These are phyloP conservation scores for Chironomus tepperi DNA, from an alignment of 1,140 invertebrate species.

Conservation along the genomic window DNA sequence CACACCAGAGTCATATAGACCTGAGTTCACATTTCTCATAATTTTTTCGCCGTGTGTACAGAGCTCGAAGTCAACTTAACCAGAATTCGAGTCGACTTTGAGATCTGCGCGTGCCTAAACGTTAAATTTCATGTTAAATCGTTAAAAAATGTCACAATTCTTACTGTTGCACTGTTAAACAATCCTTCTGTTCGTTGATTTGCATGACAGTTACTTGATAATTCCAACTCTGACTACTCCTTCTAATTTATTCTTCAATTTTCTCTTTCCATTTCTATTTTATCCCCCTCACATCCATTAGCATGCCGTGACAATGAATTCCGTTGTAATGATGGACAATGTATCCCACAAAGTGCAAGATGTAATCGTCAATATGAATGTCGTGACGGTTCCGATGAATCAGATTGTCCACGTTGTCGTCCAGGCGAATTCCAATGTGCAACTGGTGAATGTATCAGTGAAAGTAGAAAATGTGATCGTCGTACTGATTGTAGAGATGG, in stretches of 20 bases:
- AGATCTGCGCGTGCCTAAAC: too few relatives aligned
- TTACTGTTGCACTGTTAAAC: too few relatives aligned
- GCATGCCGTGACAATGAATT: conserved; percentile 43
- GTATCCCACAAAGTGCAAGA: conserved; percentile 50
- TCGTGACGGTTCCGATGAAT: conserved; percentile 67
- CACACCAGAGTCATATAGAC: too few relatives aligned
- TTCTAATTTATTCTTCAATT: background rate
- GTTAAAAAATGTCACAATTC: too few relatives aligned
- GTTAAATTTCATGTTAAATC: too few relatives aligned
- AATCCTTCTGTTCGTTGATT: too few relatives aligned
- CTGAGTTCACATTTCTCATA: too few relatives aligned
- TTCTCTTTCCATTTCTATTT: background rate
- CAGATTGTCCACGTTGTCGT: conserved; percentile 37
- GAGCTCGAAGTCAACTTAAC: too few relatives aligned
- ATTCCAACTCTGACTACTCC: too few relatives aligned
- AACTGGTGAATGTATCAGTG: conserved; percentile 48
- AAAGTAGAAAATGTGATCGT: conserved; percentile 46
- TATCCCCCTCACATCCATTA: conserved; percentile 28
- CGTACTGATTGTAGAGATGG: conserved; percentile 58
- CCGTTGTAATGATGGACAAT: conserved; percentile 52
- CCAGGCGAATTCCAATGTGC: conserved; percentile 47
- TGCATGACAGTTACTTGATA: too few relatives aligned
- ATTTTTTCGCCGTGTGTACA: too few relatives aligned
- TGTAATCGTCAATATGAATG: conserved; percentile 68
- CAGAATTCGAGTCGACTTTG: too few relatives aligned